Conservation (phyloP, 2,797 vertebrate species). For the Cetoscarus ocellatus region DNA sequence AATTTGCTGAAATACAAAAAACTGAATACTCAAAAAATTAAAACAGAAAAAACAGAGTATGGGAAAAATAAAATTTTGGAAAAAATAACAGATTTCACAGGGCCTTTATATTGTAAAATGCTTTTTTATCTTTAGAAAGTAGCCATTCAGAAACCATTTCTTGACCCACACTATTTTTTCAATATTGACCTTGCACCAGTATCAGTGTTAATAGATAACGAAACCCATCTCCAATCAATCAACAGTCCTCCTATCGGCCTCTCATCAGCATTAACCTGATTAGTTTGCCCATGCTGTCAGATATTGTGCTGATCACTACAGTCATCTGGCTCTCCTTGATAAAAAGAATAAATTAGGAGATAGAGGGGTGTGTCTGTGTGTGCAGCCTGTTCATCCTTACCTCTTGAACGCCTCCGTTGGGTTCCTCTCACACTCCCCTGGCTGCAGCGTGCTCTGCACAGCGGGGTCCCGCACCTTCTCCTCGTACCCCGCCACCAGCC, state of each 20-base stretch:
- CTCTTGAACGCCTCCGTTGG: slow-evolving; percentile 97
- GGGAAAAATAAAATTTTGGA: too few relatives aligned
- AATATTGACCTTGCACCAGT: not conserved
- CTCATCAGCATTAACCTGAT: not conserved
- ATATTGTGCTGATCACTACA: not conserved
- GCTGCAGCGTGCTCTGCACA: slow-evolving; percentile 90
- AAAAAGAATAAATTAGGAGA: not conserved
- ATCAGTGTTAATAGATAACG: not conserved
- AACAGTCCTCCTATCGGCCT: not conserved
- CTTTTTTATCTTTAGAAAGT: too few relatives aligned
- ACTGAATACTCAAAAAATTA: too few relatives aligned
- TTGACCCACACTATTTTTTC: too few relatives aligned
- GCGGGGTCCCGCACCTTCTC: slow-evolving; percentile 93
- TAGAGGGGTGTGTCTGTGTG: not conserved
- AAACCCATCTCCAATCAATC: not conserved
- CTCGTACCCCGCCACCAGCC: slow-evolving; percentile 91
- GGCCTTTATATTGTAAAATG: too few relatives aligned
- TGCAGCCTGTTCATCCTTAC: slow-evolving; percentile 74
- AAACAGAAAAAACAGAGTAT: too few relatives aligned
- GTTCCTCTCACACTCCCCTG: slow-evolving; percentile 96
- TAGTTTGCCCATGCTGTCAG: not conserved
- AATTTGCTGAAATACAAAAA: too few relatives aligned
- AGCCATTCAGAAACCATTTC: too few relatives aligned
- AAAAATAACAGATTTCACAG: too few relatives aligned
- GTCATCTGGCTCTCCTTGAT: not conserved